Evolutionary conservation across 2,888 invertebrate species (phyloP).

Genomic region (Pherbina coryleti): DNA sequence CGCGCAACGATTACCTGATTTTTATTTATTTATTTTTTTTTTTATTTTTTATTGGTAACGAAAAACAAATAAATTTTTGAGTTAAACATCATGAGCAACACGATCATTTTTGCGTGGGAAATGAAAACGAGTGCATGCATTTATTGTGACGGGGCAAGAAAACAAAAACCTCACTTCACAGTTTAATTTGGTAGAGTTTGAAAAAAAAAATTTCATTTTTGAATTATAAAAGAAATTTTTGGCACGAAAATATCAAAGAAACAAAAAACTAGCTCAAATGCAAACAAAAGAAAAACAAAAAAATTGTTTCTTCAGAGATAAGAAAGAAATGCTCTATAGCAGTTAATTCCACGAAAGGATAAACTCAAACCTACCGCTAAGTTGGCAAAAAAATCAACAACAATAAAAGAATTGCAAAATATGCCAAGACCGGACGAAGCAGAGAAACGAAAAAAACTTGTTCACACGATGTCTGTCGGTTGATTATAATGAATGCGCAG

Average conservation of each 20-base stretch:
- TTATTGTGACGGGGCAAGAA: not conserved
- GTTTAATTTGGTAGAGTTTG: not conserved
- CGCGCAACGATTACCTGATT: conserved; percentile 1
- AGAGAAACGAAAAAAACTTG: not conserved
- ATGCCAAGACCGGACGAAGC: not conserved
- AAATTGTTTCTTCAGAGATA: not conserved
- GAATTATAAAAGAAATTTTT: not conserved
- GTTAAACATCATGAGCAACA: not conserved
- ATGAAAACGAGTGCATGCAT: conserved; percentile 9
- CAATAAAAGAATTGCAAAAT: not conserved
- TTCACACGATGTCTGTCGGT: conserved; percentile 14
- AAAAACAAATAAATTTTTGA: conserved; percentile 33
- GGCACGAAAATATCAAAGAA: not conserved
- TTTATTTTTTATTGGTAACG: conserved; percentile 25
- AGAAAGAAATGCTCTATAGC: not conserved
- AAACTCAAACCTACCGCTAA: not conserved
- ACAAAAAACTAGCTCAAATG: not conserved
- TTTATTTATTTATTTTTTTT: not conserved
- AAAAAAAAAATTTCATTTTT: not conserved
- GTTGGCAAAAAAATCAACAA: not conserved
- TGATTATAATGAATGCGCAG: conserved; percentile 19
- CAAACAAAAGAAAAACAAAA: not conserved
- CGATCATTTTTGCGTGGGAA: conserved; percentile 27
- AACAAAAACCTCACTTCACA: not conserved
- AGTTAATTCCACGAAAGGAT: conserved; percentile 16